Conservation (phyloP, 2,113 vertebrate species). For the Semnornis frantzii region DNA sequence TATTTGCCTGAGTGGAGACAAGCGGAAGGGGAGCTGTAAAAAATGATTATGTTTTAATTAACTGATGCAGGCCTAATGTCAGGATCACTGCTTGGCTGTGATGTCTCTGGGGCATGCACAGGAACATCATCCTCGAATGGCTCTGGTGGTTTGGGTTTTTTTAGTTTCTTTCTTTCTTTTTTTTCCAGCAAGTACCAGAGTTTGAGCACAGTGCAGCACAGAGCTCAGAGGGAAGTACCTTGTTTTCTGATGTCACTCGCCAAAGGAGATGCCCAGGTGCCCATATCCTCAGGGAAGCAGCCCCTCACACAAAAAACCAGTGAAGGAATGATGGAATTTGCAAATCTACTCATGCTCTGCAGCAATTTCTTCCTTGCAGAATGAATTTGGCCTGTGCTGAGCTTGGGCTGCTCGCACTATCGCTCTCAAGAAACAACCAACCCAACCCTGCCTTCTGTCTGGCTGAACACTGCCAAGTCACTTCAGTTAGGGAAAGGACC, state of each 20-base stretch:
- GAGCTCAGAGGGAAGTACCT: neutral
- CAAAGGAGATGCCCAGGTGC: neutral
- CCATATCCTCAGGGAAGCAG: neutral
- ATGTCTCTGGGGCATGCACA: neutral
- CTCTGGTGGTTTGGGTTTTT: neutral
- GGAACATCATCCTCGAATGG: neutral
- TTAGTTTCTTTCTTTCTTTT: too few species aligned
- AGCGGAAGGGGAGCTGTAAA: neutral
- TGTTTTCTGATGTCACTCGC: neutral
- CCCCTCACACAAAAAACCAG: neutral
- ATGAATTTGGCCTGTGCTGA: neutral
- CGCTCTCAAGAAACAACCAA: neutral
- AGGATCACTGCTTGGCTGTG: neutral
- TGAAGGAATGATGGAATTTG: neutral
- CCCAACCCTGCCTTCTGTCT: neutral
- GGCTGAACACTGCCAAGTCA: neutral
- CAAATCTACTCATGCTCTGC: neutral
- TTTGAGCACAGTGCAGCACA: neutral
- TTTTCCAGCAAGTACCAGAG: neutral
- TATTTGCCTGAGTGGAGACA: conserved; percentile 10
- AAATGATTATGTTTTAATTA: conserved; percentile 34
- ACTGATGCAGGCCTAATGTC: neutral
- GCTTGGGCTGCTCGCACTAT: neutral
- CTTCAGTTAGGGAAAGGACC: neutral
- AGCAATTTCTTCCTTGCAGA: neutral